Evolutionary conservation across 1,140 invertebrate species (phyloP).

Genomic region (Melitaea cinxia): DNA sequence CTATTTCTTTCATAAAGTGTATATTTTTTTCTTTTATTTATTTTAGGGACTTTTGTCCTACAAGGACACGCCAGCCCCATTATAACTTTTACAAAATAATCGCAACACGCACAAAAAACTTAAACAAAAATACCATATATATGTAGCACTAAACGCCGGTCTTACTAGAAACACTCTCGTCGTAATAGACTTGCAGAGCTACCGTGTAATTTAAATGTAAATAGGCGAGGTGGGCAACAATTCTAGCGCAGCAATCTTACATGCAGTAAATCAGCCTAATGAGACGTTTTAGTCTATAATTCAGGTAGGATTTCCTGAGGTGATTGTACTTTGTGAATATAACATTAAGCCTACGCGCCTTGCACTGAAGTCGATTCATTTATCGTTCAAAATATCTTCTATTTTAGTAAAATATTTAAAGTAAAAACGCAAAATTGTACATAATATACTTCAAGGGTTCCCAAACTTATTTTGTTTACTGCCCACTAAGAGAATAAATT

Average conservation of each 20-base stretch:
- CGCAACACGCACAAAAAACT: no score
- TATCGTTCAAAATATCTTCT: neutral
- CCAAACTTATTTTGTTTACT: no score
- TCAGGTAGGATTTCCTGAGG: conserved; percentile 9
- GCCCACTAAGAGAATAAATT: no score
- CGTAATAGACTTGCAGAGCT: neutral
- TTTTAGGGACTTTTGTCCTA: no score
- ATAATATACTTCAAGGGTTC: no score
- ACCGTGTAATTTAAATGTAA: conserved; percentile 19
- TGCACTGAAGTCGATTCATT: neutral
- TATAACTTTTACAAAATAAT: no score
- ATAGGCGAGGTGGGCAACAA: conserved; percentile 2
- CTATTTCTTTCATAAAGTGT: no score
- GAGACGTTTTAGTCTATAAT: conserved; percentile 16
- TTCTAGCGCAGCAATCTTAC: conserved; percentile 12
- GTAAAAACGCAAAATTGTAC: no score
- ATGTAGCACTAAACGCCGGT: no score
- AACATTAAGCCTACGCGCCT: neutral
- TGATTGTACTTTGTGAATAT: neutral
- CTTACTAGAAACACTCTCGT: neutral
- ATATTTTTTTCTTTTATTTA: no score
- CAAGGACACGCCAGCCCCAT: no score
- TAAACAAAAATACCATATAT: no score
- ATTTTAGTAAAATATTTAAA: neutral
- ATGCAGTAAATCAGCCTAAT: conserved; percentile 20